These are phyloP conservation scores for Eueremaeus valkanovi DNA, from an alignment of 2,888 invertebrate genomes.

Conservation along the genomic window DNA sequence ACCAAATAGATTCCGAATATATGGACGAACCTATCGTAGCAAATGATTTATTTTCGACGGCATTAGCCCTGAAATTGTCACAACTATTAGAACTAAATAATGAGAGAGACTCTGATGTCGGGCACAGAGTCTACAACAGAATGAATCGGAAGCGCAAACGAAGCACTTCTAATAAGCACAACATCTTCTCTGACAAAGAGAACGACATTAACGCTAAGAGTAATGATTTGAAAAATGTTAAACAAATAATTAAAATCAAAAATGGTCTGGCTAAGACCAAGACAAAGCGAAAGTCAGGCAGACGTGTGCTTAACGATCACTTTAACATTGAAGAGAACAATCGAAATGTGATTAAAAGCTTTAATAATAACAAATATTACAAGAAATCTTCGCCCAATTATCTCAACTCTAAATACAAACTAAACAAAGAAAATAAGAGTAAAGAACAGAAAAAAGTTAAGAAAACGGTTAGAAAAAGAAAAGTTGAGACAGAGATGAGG, in stretches of 20 bases:
- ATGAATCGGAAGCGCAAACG: slow-evolving; percentile 9
- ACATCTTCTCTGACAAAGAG: background rate
- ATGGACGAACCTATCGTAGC: background rate
- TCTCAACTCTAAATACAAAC: background rate
- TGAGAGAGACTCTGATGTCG: background rate
- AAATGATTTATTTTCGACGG: slow-evolving; percentile 19
- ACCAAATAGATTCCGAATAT: background rate
- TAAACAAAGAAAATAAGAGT: background rate
- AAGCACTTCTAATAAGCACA: slow-evolving; percentile 11
- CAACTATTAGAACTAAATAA: background rate
- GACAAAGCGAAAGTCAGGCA: background rate
- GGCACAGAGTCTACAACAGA: background rate
- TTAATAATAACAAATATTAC: background rate
- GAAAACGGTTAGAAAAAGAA: slow-evolving; percentile 3
- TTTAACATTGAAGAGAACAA: slow-evolving; percentile 20
- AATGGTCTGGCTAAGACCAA: background rate
- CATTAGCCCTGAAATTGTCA: slow-evolving; percentile 18
- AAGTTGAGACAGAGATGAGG: background rate
- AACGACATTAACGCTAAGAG: background rate
- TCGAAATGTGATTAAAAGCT: background rate
- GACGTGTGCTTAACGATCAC: slow-evolving; percentile 10
- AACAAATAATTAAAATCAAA: no score
- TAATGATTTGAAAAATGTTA: background rate
- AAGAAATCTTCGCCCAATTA: background rate
- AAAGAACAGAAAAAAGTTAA: background rate